phyloP scores from a whole-genome alignment of 1,140 invertebrate genomes.

The Drosophila ananassae region DNA sequence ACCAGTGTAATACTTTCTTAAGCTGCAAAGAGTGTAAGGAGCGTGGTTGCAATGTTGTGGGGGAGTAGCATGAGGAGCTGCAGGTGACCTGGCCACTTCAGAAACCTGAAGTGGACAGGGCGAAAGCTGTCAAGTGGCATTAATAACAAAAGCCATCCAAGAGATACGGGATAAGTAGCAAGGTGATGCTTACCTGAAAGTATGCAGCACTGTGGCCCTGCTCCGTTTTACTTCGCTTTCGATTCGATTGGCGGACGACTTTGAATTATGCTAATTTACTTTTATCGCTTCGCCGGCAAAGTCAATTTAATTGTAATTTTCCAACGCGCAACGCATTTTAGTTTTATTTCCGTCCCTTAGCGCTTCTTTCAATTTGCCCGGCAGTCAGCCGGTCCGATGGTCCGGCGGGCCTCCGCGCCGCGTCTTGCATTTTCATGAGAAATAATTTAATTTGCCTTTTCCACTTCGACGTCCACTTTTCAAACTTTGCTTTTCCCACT shows the following conservation, averaged over 20 bases:
- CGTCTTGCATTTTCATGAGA: slow-evolving; percentile 70
- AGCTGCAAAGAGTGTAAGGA: slow-evolving; percentile 43
- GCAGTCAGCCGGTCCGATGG: not conserved
- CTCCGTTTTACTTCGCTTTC: slow-evolving; percentile 14
- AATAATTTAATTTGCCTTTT: slow-evolving; percentile 78
- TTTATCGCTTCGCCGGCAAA: slow-evolving; percentile 73
- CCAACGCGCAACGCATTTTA: slow-evolving; percentile 67
- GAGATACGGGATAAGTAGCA: slow-evolving; percentile 41
- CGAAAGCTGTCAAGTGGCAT: slow-evolving; percentile 66
- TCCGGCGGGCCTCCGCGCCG: not conserved
- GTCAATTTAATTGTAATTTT: slow-evolving; percentile 82
- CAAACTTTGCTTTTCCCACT: slow-evolving; percentile 70
- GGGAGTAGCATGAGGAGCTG: not conserved
- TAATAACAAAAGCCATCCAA: slow-evolving; percentile 64
- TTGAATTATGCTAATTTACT: slow-evolving; percentile 80
- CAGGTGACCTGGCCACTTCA: slow-evolving; percentile 59
- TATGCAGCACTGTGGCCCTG: slow-evolving; percentile 23
- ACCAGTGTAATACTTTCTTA: slow-evolving; percentile 15
- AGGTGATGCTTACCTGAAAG: slow-evolving; percentile 28
- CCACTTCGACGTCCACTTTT: slow-evolving; percentile 75
- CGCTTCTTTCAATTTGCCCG: slow-evolving; percentile 61
- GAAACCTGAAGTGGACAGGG: slow-evolving; percentile 55
- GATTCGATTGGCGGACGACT: slow-evolving; percentile 49
- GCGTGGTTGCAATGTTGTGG: slow-evolving; percentile 7
- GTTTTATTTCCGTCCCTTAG: slow-evolving; percentile 64